Percentiles rank a stretch among this genome's conserved stretches.
These are phyloP conservation scores for Gandaritis pyraliata DNA, from an alignment of 2,888 invertebrate genomes.

Conservation along the genomic window DNA sequence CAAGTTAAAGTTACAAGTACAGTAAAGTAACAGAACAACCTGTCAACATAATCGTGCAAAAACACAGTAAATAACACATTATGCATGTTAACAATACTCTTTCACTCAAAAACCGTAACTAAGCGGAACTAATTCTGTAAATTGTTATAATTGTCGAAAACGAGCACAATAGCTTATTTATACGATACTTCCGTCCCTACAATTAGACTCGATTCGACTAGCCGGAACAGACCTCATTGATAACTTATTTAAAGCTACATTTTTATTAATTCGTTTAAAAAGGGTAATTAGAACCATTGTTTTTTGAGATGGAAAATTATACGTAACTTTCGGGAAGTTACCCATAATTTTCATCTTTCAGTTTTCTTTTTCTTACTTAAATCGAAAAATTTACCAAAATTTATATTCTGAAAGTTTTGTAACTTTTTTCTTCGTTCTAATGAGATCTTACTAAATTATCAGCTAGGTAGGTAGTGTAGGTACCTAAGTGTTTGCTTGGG, in stretches of 20 bases:
- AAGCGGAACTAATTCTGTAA: slow-evolving; percentile 37
- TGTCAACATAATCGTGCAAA: slow-evolving; percentile 1
- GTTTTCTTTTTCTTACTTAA: neutral
- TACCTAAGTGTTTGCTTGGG: too few species aligned
- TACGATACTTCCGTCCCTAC: slow-evolving; percentile 37
- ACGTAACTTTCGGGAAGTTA: too few species aligned
- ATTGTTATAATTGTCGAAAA: slow-evolving; percentile 40
- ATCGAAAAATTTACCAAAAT: too few species aligned
- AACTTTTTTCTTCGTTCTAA: too few species aligned
- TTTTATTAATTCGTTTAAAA: slow-evolving; percentile 13
- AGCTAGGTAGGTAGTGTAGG: too few species aligned
- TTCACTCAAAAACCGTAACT: slow-evolving; percentile 28
- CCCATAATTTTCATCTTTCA: neutral
- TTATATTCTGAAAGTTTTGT: too few species aligned
- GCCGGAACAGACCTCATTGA: slow-evolving; percentile 21
- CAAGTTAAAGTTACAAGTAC: too few species aligned
- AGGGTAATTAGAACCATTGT: slow-evolving; percentile 19
- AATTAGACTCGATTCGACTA: slow-evolving; percentile 25
- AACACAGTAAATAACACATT: neutral
- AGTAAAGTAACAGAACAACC: too few species aligned
- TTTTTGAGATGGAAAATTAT: slow-evolving; percentile 2
- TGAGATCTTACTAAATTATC: too few species aligned
- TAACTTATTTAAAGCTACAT: slow-evolving; percentile 19
- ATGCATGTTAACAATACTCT: slow-evolving; percentile 8
- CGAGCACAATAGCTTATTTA: slow-evolving; percentile 36